These are phyloP conservation scores for Cherax destructor DNA, from an alignment of 1,140 invertebrate species.

Conservation along the genomic window DNA sequence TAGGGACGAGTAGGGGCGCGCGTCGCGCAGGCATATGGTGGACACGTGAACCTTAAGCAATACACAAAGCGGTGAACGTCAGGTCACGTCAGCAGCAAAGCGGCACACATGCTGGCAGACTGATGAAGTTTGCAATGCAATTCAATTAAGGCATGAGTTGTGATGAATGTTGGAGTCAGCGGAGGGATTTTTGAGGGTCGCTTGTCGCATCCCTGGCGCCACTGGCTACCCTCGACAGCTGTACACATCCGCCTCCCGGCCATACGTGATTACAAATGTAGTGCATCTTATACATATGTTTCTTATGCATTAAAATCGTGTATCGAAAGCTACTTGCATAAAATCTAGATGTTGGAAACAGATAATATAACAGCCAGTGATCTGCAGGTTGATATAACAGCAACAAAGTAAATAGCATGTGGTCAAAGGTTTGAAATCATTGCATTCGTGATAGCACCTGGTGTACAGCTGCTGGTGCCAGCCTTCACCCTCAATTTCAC, in stretches of 20 bases:
- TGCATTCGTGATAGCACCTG: conserved; percentile 32
- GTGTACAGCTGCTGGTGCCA: conserved; percentile 16
- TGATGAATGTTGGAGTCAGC: conserved; percentile 1
- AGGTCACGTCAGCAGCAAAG: conserved; percentile 15
- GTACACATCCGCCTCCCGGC: background rate
- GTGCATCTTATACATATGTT: conserved; percentile 18
- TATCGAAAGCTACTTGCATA: conserved; percentile 20
- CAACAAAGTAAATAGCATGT: conserved; percentile 24
- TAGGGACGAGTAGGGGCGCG: background rate
- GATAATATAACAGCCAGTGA: conserved; percentile 42
- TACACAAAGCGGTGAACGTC: conserved; percentile 37
- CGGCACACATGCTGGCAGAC: conserved; percentile 17
- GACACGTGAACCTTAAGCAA: conserved; percentile 21
- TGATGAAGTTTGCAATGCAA: conserved; percentile 56
- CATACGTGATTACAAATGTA: background rate
- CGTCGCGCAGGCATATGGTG: conserved; percentile 31
- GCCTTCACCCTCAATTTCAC: conserved; percentile 27
- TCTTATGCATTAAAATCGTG: conserved; percentile 14
- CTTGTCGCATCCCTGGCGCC: conserved; percentile 19
- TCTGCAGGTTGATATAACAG: conserved; percentile 15
- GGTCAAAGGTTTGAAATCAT: conserved; percentile 15
- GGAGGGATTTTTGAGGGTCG: too few relatives aligned
- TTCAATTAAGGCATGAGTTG: conserved; percentile 34
- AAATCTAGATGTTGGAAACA: conserved; percentile 10
- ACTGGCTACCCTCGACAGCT: background rate